phyloP scores from a whole-genome alignment of 2,797 vertebrate species.

The Hafferia zeledoni region DNA sequence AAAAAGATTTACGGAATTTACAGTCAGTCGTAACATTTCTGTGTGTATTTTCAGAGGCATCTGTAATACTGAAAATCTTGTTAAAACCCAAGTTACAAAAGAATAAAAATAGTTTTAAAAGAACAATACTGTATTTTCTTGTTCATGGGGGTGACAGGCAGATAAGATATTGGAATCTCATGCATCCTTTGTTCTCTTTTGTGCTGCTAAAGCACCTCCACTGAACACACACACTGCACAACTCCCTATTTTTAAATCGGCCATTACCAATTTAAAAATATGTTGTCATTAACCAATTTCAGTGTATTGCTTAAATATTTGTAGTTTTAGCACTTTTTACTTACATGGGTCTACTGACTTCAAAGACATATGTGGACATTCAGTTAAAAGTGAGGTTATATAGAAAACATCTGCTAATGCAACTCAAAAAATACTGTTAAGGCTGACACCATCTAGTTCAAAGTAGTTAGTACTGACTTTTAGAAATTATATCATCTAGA shows the following conservation, averaged over 20 bases:
- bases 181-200: neutral
- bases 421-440: neutral
- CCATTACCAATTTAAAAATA: neutral
- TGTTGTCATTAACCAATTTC: neutral
- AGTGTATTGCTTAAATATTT: neutral
- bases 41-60: neutral
- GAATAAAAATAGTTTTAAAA: neutral
- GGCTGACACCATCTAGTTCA: neutral
- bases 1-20: neutral
- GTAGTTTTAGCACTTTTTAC: neutral
- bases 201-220: neutral
- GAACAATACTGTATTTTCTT: neutral
- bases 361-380: fast-evolving
- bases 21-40: neutral
- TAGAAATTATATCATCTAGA: neutral
- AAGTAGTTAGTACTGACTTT: neutral
- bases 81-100: neutral
- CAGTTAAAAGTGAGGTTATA: neutral
- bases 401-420: neutral
- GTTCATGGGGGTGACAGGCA: neutral
- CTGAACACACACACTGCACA: neutral
- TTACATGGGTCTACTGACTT: neutral
- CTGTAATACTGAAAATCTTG: neutral
- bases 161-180: neutral
- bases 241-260: neutral